These are phyloP conservation scores for Falco concolor DNA, from an alignment of 2,797 vertebrate species.

Conservation along the genomic window DNA sequence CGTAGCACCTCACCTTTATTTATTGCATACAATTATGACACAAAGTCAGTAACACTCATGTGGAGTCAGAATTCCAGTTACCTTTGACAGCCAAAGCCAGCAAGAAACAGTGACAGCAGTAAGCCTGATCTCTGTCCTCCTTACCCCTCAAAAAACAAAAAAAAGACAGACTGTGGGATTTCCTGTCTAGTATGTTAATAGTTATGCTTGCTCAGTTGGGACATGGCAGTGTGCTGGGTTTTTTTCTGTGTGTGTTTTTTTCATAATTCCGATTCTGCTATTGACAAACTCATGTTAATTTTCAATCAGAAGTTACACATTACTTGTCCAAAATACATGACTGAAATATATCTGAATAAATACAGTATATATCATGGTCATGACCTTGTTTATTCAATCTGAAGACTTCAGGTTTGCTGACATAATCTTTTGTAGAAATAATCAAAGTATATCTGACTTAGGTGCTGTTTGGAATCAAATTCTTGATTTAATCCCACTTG, in stretches of 20 bases:
- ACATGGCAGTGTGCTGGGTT: background rate
- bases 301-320: background rate
- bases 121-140: background rate
- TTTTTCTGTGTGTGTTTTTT: background rate
- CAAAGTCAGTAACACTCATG: background rate
- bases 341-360: background rate
- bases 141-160: background rate
- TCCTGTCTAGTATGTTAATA: background rate
- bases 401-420: background rate
- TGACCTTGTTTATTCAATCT: background rate
- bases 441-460: background rate
- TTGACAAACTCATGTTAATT: background rate
- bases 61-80: background rate
- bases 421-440: background rate
- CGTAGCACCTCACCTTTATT: background rate
- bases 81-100: background rate
- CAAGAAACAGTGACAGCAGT: background rate
- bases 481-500: background rate
- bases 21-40: background rate
- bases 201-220: background rate
- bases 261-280: background rate
- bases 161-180: background rate
- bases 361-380: background rate
- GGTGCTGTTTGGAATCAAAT: background rate
- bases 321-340: background rate